A percentile compares a stretch with the other conserved stretches of the same genome.
phyloP scores from a whole-genome alignment of 2,113 vertebrate species.

The Telmatochromis sp. region DNA sequence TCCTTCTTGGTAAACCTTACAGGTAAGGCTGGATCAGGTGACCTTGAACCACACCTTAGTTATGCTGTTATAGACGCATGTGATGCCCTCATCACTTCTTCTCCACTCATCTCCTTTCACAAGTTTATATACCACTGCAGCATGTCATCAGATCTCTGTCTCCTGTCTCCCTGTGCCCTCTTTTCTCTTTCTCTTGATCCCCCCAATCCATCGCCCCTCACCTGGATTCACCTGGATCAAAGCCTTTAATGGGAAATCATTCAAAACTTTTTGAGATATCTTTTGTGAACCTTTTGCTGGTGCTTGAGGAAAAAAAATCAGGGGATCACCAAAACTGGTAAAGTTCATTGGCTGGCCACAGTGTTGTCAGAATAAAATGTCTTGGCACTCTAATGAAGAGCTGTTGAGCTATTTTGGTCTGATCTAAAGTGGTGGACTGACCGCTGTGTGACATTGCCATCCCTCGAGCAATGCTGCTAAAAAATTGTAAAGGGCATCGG shows the following conservation, averaged over 20 bases:
- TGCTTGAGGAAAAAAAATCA: fast-evolving
- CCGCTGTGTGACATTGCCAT: background rate
- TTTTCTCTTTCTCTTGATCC: background rate
- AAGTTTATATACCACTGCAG: fast-evolving
- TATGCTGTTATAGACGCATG: background rate
- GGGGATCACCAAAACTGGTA: background rate
- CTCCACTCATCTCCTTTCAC: background rate
- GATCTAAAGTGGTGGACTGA: background rate
- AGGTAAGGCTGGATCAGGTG: background rate
- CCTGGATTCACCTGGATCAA: background rate
- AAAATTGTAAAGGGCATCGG: background rate
- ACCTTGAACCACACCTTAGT: background rate
- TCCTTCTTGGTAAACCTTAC: background rate
- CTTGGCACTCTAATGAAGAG: background rate
- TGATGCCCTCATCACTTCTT: background rate
- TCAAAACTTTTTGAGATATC: background rate
- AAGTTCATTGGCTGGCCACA: background rate
- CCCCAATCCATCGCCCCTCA: fast-evolving
- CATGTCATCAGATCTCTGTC: background rate
- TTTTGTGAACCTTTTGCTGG: background rate
- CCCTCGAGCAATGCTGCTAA: background rate
- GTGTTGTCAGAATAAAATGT: background rate
- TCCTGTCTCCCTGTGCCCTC: background rate
- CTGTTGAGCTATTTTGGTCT: background rate
- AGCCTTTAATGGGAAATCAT: background rate